Base-by-base conservation (phyloP, 2,797 vertebrate genomes). In the Myotis planiceps region DNA sequence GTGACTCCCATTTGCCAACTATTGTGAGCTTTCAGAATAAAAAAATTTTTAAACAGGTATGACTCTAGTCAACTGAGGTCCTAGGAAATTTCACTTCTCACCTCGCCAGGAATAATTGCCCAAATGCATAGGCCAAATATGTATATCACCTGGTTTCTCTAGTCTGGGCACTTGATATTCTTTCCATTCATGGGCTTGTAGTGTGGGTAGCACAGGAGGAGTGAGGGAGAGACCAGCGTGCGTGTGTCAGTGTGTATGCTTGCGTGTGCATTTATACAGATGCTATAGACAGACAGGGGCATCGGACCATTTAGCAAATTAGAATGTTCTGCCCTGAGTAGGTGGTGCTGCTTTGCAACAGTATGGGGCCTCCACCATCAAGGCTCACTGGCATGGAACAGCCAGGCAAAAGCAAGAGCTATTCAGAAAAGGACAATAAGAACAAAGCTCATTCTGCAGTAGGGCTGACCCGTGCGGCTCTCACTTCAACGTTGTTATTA, bases 401-500 rank as follows among this genome's bases (percentile, higher is more conserved):
- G 53, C 93, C 47, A 90, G 90, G 94, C 86, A 76, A 84, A 42
- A 25, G 88, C 91, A 95, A 88, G 49, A 45, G 55, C 82, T 86
- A 81, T 96, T 97, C 81, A 96, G 95, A 39, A 92, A 95, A 95
- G 65, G 74, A 94, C 89, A 92, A 88, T 97, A 55, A 85, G 92
- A 97, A 96, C 82, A 69, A 69, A 23, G 75, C 80, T 89, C 49
- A 16, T 94, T 94, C 92, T 94, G 42, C 71, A 74, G 85, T 86
- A 29, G 39, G 25, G 49, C 71, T 96, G 95, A 97, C 96, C 96
- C 96, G 8, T 0, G 90, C 1, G 39, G 85, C 83, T 97, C 29
- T 29, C 1, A 10, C 76, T 94, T 83, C 32, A 5, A 4, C 1
- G 4, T 87, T 76, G 92, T 97, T 97, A 95, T 95, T 92, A 96